Evolutionary conservation across 2,888 invertebrate genomes (phyloP), one percentile per base, ranked within the genome.

Genomic region (Dromius quadrimaculatus): DNA sequence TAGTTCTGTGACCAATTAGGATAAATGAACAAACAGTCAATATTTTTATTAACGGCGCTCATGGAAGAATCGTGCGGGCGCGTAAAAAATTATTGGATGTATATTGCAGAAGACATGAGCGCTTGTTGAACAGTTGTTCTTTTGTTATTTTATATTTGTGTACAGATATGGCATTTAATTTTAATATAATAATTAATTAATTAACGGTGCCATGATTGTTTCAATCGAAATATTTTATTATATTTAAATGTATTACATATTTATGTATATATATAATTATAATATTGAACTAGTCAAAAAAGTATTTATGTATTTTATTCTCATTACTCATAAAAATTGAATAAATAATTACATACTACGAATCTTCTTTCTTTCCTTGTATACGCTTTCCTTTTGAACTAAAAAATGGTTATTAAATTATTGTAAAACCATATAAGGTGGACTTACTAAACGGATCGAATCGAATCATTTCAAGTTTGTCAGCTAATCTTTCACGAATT

Each of bases 401-500:
- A 86, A 74, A 90, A 88, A 68, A 68, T 61, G 19, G 28, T 5
- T 13, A 41, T 41, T 23, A 41, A 13, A 15, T 59, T n/a, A 38
- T 64, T 71, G 38, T 68, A 22, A 20, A 64, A 38, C 32, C 45
- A 34, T 36, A 23, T 38, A n/a, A 69, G n/a, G n/a, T n/a, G n/a
- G 74, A 87, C 90, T 89, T 84, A 94, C 94, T 89, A 75, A 84
- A 91, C 0, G 94, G 94, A 84, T 95, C 94, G 76, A 89, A 93
- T 64, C 85, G 81, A 72, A 93, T 83, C 0, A 89, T 73, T 83
- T 94, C 94, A 62, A 93, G 72, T 85, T 94, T 95, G 8, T 94
- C 94, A 1, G 84, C 91, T 50, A 91, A 79, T 74, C 94, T 86
- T 76, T 92, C 92, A 70, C 94, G 85, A 47, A 90, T 85, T 70